A percentile compares a stretch with the other conserved stretches of the same genome.
phyloP scores from a whole-genome alignment of 2,888 invertebrate species.

The Pristionchus mayeri region DNA sequence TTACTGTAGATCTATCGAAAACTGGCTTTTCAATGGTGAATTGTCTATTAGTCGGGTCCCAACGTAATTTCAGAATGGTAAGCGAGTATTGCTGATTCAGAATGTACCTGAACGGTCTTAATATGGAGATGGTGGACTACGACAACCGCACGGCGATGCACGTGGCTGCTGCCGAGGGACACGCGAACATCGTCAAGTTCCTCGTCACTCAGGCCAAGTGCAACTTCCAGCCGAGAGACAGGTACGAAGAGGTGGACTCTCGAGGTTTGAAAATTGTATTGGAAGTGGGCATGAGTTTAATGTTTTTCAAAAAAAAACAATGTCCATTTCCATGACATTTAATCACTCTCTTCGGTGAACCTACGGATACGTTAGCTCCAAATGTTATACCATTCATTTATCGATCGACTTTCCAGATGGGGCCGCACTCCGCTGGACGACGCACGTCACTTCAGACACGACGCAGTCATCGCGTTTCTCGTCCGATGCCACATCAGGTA shows the following conservation, averaged over 20 bases:
- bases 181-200: constrained; percentile 67
- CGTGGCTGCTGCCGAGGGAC: constrained; percentile 71
- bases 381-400: background rate
- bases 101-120: constrained; percentile 69
- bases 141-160: constrained; percentile 65
- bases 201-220: constrained; percentile 67
- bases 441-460: constrained; percentile 50
- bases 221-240: constrained; percentile 64
- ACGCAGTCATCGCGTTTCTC: constrained; percentile 46
- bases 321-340: background rate
- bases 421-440: constrained; percentile 54
- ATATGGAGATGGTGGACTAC: constrained; percentile 69
- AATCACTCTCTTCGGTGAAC: background rate
- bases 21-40: no score
- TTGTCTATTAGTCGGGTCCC: no score
- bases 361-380: background rate
- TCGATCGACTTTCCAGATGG: constrained; percentile 48
- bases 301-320: no score
- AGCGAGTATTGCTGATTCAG: constrained; percentile 50
- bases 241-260: constrained; percentile 48
- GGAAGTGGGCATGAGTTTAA: no score
- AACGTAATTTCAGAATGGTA: background rate
- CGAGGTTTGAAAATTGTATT: no score
- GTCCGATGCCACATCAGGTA: constrained; percentile 15
- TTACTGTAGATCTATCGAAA: no score